These are phyloP conservation scores for Poeciliopsis turneri DNA, from an alignment of 2,797 vertebrate genomes.

Conservation along the genomic window DNA sequence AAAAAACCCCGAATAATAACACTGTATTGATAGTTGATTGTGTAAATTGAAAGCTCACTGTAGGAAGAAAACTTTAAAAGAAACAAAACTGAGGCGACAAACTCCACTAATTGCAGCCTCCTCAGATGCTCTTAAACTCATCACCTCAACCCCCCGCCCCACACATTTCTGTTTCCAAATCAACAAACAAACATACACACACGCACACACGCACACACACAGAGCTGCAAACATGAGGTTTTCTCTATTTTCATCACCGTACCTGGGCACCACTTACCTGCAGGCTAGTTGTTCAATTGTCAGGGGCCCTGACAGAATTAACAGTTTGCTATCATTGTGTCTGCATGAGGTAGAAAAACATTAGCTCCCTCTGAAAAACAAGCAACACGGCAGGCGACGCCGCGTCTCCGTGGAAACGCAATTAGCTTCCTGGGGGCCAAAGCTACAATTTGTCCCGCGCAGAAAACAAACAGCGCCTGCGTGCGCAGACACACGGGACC, in stretches of 20 bases:
- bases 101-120: background rate
- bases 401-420: slow-evolving; percentile 57
- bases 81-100: background rate
- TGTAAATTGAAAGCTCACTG: background rate
- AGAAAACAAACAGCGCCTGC: slow-evolving; percentile 66
- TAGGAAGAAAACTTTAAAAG: background rate
- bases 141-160: background rate
- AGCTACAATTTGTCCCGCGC: slow-evolving; percentile 52
- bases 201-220: slow-evolving; percentile 22
- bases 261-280: slow-evolving; percentile 71
- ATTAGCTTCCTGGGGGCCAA: slow-evolving; percentile 61
- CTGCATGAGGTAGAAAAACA: slow-evolving; percentile 64
- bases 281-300: slow-evolving; percentile 57
- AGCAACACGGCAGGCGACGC: slow-evolving; percentile 57
- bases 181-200: background rate
- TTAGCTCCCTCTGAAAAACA: slow-evolving; percentile 54
- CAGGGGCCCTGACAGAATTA: slow-evolving; percentile 63
- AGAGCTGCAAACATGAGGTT: slow-evolving; percentile 60
- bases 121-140: background rate
- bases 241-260: slow-evolving; percentile 53
- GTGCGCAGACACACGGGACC: slow-evolving; percentile 47
- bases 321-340: slow-evolving; percentile 68
- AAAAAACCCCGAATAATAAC: too few species aligned
- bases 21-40: background rate
- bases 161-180: background rate